These are phyloP conservation scores for Zaprionus lachaisei DNA, from an alignment of 1,140 invertebrate genomes.

Conservation along the genomic window DNA sequence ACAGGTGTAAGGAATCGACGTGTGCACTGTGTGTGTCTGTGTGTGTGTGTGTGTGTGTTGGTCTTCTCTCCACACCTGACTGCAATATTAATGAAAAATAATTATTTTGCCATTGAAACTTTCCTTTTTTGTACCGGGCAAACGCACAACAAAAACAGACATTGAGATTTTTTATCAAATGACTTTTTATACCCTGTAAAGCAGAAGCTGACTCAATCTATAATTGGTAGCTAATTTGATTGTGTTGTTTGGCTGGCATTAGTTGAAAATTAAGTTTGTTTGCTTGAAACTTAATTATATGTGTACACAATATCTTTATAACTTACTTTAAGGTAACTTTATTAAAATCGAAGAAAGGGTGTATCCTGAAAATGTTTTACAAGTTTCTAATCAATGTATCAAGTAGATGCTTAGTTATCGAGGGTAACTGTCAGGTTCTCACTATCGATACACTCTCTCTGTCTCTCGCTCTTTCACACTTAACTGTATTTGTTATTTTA, in stretches of 20 bases:
- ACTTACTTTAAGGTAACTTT: background rate
- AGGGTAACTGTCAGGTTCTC: background rate
- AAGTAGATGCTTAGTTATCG: background rate
- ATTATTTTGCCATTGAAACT: slow-evolving; percentile 64
- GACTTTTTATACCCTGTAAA: slow-evolving; percentile 11
- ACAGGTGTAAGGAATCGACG: slow-evolving; percentile 60
- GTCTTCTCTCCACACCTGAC: slow-evolving; percentile 25
- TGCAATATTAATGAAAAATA: slow-evolving; percentile 69
- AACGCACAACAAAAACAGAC: background rate
- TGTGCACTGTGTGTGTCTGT: background rate
- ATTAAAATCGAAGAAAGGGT: background rate
- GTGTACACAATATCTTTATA: too few relatives aligned
- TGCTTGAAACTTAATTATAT: too few relatives aligned
- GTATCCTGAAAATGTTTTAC: background rate
- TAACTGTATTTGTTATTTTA: background rate
- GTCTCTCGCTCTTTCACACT: background rate
- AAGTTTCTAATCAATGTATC: background rate
- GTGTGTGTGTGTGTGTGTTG: slow-evolving; percentile 5
- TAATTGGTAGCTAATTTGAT: background rate
- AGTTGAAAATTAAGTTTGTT: background rate
- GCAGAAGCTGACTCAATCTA: background rate
- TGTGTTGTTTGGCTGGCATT: background rate
- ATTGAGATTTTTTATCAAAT: background rate
- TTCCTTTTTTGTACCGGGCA: slow-evolving; percentile 13
- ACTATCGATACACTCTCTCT: background rate